phyloP scores from a whole-genome alignment of 2,113 vertebrate genomes.

The Pseudorasbora parva region DNA sequence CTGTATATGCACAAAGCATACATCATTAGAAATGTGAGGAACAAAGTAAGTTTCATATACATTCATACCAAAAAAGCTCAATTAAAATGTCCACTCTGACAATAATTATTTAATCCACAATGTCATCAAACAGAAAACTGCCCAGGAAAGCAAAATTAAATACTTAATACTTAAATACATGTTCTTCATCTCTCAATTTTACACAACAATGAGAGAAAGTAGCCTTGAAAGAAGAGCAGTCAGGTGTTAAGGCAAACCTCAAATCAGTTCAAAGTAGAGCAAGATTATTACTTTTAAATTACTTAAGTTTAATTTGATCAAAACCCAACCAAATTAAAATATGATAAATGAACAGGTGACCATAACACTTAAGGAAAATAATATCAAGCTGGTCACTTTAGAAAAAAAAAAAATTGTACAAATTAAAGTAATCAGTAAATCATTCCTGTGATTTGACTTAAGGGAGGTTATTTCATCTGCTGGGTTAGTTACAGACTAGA shows the following conservation, averaged over 20 bases:
- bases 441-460: neutral
- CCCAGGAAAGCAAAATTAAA: constrained; percentile 56
- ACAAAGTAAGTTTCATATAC: neutral
- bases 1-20: neutral
- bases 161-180: constrained; percentile 30
- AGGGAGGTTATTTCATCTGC: neutral
- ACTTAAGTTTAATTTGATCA: neutral
- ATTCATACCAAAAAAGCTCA: neutral
- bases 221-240: neutral
- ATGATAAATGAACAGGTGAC: neutral
- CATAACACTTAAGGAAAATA: neutral
- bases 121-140: constrained; percentile 27
- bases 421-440: neutral
- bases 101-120: constrained; percentile 40
- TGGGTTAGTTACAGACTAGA: neutral
- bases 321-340: too few relatives aligned
- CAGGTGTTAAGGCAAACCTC: neutral
- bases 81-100: neutral
- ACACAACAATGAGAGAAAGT: constrained; percentile 7
- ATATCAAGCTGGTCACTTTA: neutral
- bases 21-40: neutral
- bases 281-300: constrained; percentile 6
- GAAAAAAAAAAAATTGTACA: neutral
- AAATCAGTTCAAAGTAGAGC: constrained; percentile 11
- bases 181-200: neutral